phyloP scores from a whole-genome alignment of 2,113 vertebrate species.

The Mesembrinibis cayennensis region DNA sequence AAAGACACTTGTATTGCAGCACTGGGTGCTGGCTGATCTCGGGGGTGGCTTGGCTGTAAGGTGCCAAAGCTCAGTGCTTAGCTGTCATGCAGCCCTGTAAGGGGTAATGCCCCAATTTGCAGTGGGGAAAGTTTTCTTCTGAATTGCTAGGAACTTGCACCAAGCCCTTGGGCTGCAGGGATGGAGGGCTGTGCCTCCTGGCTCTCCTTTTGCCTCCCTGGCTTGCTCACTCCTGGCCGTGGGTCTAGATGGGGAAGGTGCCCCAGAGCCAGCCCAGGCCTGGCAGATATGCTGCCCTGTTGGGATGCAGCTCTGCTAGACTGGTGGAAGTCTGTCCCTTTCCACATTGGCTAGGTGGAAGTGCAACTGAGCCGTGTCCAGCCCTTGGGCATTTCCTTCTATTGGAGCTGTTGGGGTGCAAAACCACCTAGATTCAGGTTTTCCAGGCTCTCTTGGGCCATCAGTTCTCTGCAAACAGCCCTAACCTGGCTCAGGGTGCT shows the following conservation, averaged over 20 bases:
- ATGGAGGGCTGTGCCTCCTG: not conserved
- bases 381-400: not conserved
- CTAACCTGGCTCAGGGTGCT: not conserved
- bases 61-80: not conserved
- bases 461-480: not conserved
- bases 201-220: not conserved
- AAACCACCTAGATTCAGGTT: not conserved
- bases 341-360: not conserved
- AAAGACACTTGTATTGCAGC: not conserved
- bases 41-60: not conserved
- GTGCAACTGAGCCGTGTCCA: not conserved
- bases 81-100: not conserved
- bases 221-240: rapidly evolving
- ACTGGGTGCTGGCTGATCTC: not conserved
- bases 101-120: not conserved
- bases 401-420: not conserved
- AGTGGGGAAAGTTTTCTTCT: not conserved
- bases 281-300: not conserved
- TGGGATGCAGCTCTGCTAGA: not conserved
- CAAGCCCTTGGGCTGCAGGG: not conserved
- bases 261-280: not conserved
- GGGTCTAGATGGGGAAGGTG: not conserved
- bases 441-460: not conserved
- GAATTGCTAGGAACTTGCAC: not conserved
- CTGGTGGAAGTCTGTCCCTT: not conserved